Evolutionary conservation across 2,797 vertebrate genomes (phyloP).

Genomic region (Falco peregrinus): DNA sequence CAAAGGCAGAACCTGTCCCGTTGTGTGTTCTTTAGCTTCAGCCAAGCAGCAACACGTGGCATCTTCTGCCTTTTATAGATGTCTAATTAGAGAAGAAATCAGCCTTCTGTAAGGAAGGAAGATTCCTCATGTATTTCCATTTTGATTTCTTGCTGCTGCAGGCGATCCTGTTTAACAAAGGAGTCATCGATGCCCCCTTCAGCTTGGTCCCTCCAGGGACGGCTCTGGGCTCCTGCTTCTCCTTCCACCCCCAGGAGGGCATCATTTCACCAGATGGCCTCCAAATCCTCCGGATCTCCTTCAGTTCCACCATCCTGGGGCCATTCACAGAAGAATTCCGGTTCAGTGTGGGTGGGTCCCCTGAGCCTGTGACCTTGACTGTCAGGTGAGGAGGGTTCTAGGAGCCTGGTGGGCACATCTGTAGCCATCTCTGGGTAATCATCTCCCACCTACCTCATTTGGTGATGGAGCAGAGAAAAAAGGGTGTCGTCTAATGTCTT

Average conservation of each 20-base stretch:
- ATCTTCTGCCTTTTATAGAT: neutral
- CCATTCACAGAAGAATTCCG: no score
- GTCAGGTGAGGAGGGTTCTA: conserved; percentile 75
- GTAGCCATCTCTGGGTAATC: neutral
- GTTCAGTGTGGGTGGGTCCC: no score
- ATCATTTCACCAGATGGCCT: no score
- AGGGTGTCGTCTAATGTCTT: neutral
- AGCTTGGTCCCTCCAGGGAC: no score
- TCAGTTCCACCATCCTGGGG: no score
- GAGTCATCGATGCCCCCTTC: no score
- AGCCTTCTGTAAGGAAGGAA: neutral
- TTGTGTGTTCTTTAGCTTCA: neutral
- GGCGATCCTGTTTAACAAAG: no score
- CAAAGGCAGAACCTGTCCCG: neutral
- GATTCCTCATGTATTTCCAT: neutral
- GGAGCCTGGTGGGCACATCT: neutral
- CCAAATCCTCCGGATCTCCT: no score
- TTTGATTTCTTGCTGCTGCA: no score
- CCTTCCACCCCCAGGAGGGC: no score
- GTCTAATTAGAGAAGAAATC: neutral
- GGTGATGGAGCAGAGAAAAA: neutral
- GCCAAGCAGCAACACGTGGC: neutral
- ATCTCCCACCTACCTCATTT: neutral
- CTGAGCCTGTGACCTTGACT: conserved; percentile 76
- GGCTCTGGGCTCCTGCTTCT: no score